A percentile compares a stretch with the other conserved stretches of the same genome.
Evolutionary conservation across 2,888 invertebrate genomes (phyloP).

Genomic region (Noctua fimbriata): DNA sequence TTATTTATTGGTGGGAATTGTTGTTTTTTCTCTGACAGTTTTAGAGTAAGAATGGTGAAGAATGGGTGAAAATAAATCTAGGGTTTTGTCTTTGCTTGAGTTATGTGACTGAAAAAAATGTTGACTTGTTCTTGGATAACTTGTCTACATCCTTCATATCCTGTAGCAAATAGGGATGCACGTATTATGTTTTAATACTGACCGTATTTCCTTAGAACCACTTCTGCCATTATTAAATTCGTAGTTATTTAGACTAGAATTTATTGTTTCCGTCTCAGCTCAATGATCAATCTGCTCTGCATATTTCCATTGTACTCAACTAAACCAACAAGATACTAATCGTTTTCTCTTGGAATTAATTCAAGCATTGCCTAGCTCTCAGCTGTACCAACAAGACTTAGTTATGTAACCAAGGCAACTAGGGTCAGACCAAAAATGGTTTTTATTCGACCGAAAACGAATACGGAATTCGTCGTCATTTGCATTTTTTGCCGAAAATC

Average conservation of each 20-base stretch:
- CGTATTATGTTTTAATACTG: not conserved
- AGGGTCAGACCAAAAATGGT: not conserved
- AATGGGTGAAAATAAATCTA: constrained; percentile 3
- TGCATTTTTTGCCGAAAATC: not conserved
- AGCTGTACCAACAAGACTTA: constrained; percentile 16
- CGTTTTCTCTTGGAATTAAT: constrained; percentile 42
- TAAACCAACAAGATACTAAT: constrained; percentile 39
- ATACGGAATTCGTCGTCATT: not conserved
- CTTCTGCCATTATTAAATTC: constrained; percentile 13
- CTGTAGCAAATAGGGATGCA: not conserved
- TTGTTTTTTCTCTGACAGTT: constrained; percentile 22
- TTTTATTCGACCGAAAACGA: not conserved
- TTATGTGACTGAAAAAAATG: not conserved
- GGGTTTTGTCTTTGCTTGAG: not conserved
- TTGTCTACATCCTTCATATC: not conserved
- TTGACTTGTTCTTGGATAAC: not conserved
- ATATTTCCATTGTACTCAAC: constrained; percentile 18
- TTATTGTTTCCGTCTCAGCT: constrained; percentile 20
- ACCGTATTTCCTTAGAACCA: not conserved
- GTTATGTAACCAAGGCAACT: constrained; percentile 33
- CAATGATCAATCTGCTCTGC: constrained; percentile 28
- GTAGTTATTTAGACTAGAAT: constrained; percentile 3
- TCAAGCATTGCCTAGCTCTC: constrained; percentile 10
- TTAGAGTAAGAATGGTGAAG: not conserved
- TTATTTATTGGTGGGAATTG: constrained; percentile 46